phyloP scores from a whole-genome alignment of 1,140 invertebrate species.

The Saccostrea cuccullata region DNA sequence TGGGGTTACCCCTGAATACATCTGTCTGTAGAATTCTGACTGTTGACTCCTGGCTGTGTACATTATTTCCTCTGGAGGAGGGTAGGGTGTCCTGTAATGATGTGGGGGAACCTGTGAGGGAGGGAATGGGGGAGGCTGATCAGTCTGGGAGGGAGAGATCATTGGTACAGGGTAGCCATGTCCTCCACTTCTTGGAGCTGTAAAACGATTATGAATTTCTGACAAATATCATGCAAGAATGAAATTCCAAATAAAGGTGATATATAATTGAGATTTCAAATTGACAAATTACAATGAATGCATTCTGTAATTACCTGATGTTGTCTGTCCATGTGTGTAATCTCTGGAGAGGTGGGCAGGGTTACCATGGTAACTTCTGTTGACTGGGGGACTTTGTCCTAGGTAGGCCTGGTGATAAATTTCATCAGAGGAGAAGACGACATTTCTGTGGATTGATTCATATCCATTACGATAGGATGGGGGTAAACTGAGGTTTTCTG shows the following conservation, averaged over 20 bases:
- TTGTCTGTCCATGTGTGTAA: conserved; percentile 12
- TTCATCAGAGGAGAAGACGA: conserved; percentile 68
- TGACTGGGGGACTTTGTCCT: conserved; percentile 21
- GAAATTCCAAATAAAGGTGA: not conserved
- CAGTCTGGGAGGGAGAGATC: not conserved
- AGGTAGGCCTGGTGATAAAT: conserved; percentile 71
- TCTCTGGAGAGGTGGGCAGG: not conserved
- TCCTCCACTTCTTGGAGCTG: conserved; percentile 22
- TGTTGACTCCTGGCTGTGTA: conserved; percentile 5
- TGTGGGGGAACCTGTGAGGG: not conserved
- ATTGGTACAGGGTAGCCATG: not conserved
- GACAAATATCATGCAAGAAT: too few relatives aligned
- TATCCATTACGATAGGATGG: conserved; percentile 57
- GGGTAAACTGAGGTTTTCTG: conserved; percentile 31
- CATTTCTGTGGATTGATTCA: conserved; percentile 59
- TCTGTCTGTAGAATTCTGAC: conserved; percentile 15
- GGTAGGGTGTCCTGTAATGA: conserved; percentile 13
- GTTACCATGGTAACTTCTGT: conserved; percentile 18
- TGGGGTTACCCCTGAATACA: conserved; percentile 34
- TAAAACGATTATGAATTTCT: not conserved
- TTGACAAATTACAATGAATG: not conserved
- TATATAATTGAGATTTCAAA: too few relatives aligned
- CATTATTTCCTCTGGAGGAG: not conserved
- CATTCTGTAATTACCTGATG: not conserved
- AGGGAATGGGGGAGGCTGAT: not conserved